These are phyloP conservation scores for Corbicula japonica DNA, from an alignment of 2,888 invertebrate genomes.

Conservation along the genomic window DNA sequence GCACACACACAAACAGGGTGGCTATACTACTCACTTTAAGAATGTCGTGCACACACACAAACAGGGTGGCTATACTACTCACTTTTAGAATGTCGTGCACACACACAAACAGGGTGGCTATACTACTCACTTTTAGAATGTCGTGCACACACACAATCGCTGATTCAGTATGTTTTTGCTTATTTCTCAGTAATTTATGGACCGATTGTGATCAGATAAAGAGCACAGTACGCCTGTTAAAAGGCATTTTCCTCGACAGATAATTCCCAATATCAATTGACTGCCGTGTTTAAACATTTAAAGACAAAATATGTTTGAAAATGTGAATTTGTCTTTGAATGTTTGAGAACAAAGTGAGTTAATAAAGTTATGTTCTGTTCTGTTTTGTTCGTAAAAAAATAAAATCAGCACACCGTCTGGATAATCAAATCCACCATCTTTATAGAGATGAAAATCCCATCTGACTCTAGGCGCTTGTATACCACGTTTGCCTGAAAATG, in stretches of 20 bases:
- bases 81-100: too few relatives aligned
- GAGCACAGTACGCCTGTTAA: too few relatives aligned
- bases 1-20: too few relatives aligned
- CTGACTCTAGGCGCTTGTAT: not conserved
- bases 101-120: too few relatives aligned
- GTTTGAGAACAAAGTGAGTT: not conserved
- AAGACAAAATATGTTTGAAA: not conserved
- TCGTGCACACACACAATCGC: too few relatives aligned
- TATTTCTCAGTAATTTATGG: too few relatives aligned
- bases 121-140: too few relatives aligned
- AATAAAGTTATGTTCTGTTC: not conserved
- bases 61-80: too few relatives aligned
- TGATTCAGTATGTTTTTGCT: too few relatives aligned
- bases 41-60: too few relatives aligned
- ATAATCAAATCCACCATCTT: constrained; percentile 9
- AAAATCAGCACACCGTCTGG: constrained; percentile 2
- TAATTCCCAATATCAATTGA: not conserved
- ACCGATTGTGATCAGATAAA: too few relatives aligned
- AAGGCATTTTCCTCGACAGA: not conserved
- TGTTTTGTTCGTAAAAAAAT: not conserved
- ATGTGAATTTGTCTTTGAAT: not conserved
- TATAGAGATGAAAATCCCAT: constrained; percentile 21
- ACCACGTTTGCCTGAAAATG: constrained; percentile 14
- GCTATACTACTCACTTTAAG: too few relatives aligned
- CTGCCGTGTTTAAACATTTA: not conserved